Evolutionary conservation across 2,113 vertebrate genomes (phyloP), one percentile per base, ranked within the genome.

Genomic region (Aix galericulata): DNA sequence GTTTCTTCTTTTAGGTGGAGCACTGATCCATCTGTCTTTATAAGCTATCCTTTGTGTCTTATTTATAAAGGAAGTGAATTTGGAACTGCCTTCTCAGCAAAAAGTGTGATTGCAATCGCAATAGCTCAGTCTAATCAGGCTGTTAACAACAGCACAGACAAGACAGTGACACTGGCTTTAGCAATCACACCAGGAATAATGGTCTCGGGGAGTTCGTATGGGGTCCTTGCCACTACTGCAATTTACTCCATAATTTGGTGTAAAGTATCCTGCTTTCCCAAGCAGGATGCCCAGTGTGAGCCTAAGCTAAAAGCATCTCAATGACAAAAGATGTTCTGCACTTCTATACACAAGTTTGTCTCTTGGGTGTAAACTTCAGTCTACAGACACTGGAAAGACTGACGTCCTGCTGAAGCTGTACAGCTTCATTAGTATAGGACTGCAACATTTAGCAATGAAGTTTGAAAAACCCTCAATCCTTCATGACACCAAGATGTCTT

Each of bases 221-320:
- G 22, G 11, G 29, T 82, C 67, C 75, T 64, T 46, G 40, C 22
- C 78, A 31, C 64, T 74, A 6, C 40, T 52, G 23, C n/a, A 48
- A 13, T 62, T 89, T 38, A 32, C 27, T 83, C 67, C 50, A 76
- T 60, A 64, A 64, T 40, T 27, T 40, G 38, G 17, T 84, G 25
- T 64, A 77, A 46, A 81, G 59, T 13, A 3, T 83, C 25, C 12
- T 71, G 46, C 17, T 48, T 75, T 84, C 69, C 52, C 25, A 38
- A 56, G 14, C 0, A 0, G n/a, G 17, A 48, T 1, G 3, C 8
- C 14, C 88, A n/a, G 42, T 8, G 34, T 44, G 59, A 88, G 31
- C 23, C 50, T 4, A 3, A 81, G 38, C 21, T 82, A 48, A 56
- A 59, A 26, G 23, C 12, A 26, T 53, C 52, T 1, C 0, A 67